Evolutionary conservation across 2,113 vertebrate species (phyloP).

Genomic region (Reinhardtius hippoglossoides): DNA sequence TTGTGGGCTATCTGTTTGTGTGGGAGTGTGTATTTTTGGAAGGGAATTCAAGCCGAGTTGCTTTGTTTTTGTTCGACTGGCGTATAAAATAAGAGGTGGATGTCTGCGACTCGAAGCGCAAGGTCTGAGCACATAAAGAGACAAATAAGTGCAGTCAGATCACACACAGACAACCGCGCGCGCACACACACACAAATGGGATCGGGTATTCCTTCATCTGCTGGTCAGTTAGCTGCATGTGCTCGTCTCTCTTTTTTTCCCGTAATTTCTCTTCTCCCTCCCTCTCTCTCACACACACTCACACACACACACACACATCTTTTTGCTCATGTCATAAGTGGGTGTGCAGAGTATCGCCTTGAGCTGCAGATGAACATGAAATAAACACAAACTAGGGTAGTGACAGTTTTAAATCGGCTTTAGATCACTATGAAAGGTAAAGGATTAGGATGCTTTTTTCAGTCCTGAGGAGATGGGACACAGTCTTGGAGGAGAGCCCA

Average conservation of each 20-base stretch:
- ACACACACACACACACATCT: slow-evolving; percentile 44
- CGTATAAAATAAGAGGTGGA: slow-evolving; percentile 36
- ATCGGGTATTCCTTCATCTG: slow-evolving; percentile 17
- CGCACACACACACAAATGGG: not conserved
- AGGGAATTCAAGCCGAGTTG: slow-evolving; percentile 47
- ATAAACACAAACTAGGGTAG: slow-evolving; percentile 80
- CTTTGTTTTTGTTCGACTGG: slow-evolving; percentile 49
- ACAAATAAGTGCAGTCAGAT: slow-evolving; percentile 10
- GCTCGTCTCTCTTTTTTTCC: slow-evolving; percentile 1
- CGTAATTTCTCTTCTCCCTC: slow-evolving; percentile 22
- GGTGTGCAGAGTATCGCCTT: slow-evolving; percentile 80
- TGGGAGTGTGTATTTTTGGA: slow-evolving; percentile 59
- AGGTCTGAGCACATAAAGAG: slow-evolving; percentile 30
- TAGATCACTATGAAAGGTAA: slow-evolving; percentile 82
- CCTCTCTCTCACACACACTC: slow-evolving; percentile 1
- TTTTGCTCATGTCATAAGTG: slow-evolving; percentile 77
- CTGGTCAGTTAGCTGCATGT: slow-evolving; percentile 43
- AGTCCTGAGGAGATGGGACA: slow-evolving; percentile 78
- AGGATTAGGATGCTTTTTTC: slow-evolving; percentile 79
- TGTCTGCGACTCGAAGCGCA: slow-evolving; percentile 24
- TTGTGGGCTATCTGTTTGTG: slow-evolving; percentile 50
- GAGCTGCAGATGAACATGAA: slow-evolving; percentile 81
- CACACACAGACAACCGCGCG: slow-evolving; percentile 1
- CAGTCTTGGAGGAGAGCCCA: slow-evolving; percentile 78
- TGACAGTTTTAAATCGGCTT: slow-evolving; percentile 83